Base-by-base conservation (phyloP, 2,888 invertebrate genomes). In the Biston betularia region DNA sequence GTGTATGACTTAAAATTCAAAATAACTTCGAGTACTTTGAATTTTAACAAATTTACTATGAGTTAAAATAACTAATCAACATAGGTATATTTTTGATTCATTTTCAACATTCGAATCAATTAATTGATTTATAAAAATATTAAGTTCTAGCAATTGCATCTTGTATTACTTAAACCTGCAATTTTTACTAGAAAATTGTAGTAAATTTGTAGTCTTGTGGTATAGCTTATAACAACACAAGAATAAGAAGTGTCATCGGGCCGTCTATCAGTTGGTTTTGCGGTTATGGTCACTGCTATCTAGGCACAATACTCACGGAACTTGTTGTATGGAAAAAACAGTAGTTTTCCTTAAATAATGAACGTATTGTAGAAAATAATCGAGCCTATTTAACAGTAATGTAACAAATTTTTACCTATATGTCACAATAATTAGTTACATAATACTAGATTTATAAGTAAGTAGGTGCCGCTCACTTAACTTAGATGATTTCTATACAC, bases 301-400 rank as follows among this genome's bases (percentile, higher is more conserved):
- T 49, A 7, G 33, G 8, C n/a, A n/a, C 14, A 34, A 8, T n/a
- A 12, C 12, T 50, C 10, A 24, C 24, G 24, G 1, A n/a, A n/a
- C n/a, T n/a, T n/a, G n/a, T 48, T 46, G 10, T n/a, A 33, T 24
- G 0, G 24, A 48, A 24, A 8, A 14, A 33, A 38, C 52, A 53
- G 38, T 53, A 11, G 15, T 53, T 53, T 52, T 53, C 52, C 52
- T 38, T 53, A 15, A 53, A 15, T 15, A 12, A 33, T 34, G 34
- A 7, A 0, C 50, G 12, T 50, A 35, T 34, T 50, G 3, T 5
- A 35, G 0, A 6, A 48, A 48, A 48, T 33, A 48, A 48, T 33
- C 33, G 24, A 15, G 15, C 10, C 42, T 42, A 42, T 11, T 11
- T 42, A 2, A 42, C n/a, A n/a, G 24, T 24, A 48, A 10, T 24